Evolutionary conservation across 2,888 invertebrate species (phyloP).

Genomic region (Ceramica pisi): DNA sequence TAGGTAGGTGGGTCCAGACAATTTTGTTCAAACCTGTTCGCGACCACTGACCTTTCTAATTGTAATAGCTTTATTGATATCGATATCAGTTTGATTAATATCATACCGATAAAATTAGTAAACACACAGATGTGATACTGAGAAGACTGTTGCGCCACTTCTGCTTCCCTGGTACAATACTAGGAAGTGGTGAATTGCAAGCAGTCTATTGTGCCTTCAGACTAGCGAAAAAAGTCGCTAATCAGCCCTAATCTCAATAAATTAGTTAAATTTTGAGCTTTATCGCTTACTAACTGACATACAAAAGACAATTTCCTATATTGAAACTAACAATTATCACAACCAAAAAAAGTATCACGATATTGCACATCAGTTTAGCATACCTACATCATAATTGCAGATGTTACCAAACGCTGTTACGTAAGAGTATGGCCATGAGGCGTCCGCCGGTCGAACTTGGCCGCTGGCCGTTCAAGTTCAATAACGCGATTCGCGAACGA

Average conservation of each 20-base stretch:
- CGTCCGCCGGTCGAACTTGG: constrained; percentile 49
- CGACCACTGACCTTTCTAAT: constrained; percentile 9
- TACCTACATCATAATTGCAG: constrained; percentile 44
- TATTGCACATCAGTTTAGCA: constrained; percentile 34
- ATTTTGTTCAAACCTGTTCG: constrained; percentile 16
- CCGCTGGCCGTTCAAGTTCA: constrained; percentile 67
- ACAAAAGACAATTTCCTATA: constrained; percentile 37
- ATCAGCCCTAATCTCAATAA: background rate
- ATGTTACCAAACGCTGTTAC: constrained; percentile 48
- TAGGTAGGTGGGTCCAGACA: background rate
- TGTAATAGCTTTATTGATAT: background rate
- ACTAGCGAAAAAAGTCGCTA: background rate
- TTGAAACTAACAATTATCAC: constrained; percentile 17
- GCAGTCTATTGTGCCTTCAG: background rate
- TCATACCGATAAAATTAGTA: background rate
- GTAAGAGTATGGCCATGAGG: constrained; percentile 62
- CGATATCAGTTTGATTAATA: background rate
- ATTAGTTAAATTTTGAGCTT: background rate
- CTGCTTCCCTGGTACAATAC: too few species aligned
- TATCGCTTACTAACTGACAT: constrained; percentile 10
- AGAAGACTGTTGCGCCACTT: background rate
- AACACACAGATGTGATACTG: background rate
- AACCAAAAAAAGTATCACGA: constrained; percentile 28
- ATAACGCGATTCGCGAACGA: constrained; percentile 53
- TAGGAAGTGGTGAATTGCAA: background rate